phyloP scores from a whole-genome alignment of 2,888 invertebrate species.

The Yponomeuta cagnagella region DNA sequence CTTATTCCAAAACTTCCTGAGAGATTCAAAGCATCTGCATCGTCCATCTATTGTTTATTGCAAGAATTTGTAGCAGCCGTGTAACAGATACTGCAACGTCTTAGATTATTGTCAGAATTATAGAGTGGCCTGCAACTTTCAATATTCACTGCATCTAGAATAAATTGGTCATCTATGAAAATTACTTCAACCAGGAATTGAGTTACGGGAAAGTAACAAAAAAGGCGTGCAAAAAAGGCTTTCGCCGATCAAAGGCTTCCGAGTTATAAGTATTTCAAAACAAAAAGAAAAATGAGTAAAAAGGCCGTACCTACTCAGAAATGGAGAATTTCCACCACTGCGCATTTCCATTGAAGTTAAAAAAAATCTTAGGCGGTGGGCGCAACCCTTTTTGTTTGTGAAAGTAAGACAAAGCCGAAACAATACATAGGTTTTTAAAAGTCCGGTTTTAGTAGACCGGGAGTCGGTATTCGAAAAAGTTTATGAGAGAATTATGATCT shows the following conservation, averaged over 20 bases:
- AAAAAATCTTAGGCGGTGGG: constrained; percentile 42
- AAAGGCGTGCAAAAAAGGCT: neutral
- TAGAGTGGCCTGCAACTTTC: no score
- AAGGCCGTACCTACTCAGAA: neutral
- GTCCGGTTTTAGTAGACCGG: neutral
- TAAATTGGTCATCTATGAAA: no score
- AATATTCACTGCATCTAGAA: no score
- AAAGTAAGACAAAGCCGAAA: constrained; percentile 38
- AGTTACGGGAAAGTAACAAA: constrained; percentile 1
- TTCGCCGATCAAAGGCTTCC: constrained; percentile 15
- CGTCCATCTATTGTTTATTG: no score
- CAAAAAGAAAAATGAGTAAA: constrained; percentile 9
- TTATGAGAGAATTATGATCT: neutral
- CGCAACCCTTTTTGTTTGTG: constrained; percentile 48
- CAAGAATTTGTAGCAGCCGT: no score
- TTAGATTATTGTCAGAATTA: no score
- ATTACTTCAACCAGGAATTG: neutral
- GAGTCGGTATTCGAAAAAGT: neutral
- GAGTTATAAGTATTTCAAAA: constrained; percentile 16
- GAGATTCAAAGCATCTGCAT: no score
- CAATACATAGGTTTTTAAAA: constrained; percentile 36
- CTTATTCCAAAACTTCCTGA: no score
- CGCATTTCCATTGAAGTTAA: constrained; percentile 19
- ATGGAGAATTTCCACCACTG: constrained; percentile 8
- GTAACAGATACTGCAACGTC: no score